These are phyloP conservation scores for Coelinius sp. DNA, from an alignment of 2,888 invertebrate genomes.

Conservation along the genomic window DNA sequence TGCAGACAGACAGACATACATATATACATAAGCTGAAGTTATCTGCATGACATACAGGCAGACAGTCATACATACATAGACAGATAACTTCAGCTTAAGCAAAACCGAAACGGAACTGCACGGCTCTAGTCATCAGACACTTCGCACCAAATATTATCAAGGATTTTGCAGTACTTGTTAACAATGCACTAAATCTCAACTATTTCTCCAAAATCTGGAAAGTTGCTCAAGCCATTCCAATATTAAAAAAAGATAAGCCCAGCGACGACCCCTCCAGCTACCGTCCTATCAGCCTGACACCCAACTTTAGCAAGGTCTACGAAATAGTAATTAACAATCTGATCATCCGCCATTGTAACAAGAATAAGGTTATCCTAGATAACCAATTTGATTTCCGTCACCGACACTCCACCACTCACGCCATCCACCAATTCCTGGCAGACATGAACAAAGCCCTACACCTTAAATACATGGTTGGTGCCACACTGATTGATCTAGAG, in stretches of 20 bases:
- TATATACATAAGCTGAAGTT: too few relatives aligned
- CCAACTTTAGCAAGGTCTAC: slow-evolving; percentile 9
- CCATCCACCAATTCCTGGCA: too few relatives aligned
- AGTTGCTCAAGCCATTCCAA: slow-evolving; percentile 40
- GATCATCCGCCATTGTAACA: not conserved
- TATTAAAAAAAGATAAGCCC: slow-evolving; percentile 40
- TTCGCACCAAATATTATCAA: slow-evolving; percentile 15
- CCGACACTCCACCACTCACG: too few relatives aligned
- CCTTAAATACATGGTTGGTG: not conserved
- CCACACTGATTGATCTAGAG: slow-evolving; percentile 24
- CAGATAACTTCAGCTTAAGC: too few relatives aligned
- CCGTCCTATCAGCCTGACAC: slow-evolving; percentile 46
- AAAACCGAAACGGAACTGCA: too few relatives aligned
- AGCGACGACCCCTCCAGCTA: slow-evolving; percentile 36
- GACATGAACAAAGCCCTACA: not conserved
- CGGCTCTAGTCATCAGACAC: slow-evolving; percentile 39
- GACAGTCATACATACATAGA: too few relatives aligned
- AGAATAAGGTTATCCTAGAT: slow-evolving; percentile 8
- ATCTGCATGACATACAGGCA: too few relatives aligned
- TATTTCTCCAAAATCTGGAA: slow-evolving; percentile 38
- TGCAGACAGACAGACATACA: too few relatives aligned
- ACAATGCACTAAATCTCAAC: slow-evolving; percentile 39
- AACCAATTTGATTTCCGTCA: too few relatives aligned
- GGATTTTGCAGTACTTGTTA: slow-evolving; percentile 29
- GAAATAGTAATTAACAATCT: slow-evolving; percentile 38